Evolutionary conservation across 2,888 invertebrate genomes (phyloP), one percentile per base, ranked within the genome.

Genomic region (Entomobrya multifasciata): DNA sequence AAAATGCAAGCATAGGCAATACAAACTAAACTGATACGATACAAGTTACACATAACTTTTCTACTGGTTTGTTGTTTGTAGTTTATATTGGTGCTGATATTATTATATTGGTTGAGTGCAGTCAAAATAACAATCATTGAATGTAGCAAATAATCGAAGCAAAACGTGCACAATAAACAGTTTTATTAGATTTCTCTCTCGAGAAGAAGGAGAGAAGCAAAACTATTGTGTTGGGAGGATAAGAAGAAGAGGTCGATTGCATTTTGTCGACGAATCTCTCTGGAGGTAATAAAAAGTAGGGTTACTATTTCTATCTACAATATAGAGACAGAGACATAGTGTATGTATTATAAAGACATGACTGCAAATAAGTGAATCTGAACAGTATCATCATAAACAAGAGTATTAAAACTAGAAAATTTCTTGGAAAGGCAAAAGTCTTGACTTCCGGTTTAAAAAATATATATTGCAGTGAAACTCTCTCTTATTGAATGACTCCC

Each of bases 81-180:
- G 13, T n/a, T n/a, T n/a, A n/a, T 22, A 25, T 10, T 22, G 17
- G 4, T 22, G 36, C 17, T 30, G 27, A 5, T 70, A 22, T n/a
- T 36, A 36, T 36, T 36, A 36, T 36, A 36, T 44, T 22, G 47
- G 25, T 47, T 47, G 70, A 74, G 72, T 55, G 44, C 81, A 81
- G 81, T 81, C 17, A 49, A 81, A 81, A 72, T 81, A 81, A 81
- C 81, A 81, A 57, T 81, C 72, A 67, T 60, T 81, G 81, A 81
- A 55, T 72, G 81, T 81, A 81, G 72, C 70, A 81, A 81, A 81
- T 81, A 81, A 81, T 81, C 81, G 81, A 72, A 81, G 81, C 57
- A 72, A 81, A 80, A 81, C 81, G 81, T 72, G 72, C 72, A 72
- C 81, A 81, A 57, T 81, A 81, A 81, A 81, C 81, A 72, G 36